Evolutionary conservation across 2,888 invertebrate genomes (phyloP).

Genomic region (Escarpia spicata): DNA sequence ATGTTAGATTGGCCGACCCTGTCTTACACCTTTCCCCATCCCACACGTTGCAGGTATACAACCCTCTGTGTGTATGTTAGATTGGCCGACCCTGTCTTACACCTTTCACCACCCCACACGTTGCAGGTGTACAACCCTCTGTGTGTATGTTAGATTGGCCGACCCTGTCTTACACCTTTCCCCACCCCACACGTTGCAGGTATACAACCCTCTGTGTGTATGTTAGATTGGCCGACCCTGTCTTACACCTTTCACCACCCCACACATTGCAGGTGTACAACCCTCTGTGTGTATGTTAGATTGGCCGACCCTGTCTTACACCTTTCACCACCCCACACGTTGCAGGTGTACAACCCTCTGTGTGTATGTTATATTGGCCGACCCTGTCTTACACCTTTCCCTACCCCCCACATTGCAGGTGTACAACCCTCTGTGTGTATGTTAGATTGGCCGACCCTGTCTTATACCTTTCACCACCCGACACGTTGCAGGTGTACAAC

Average conservation of each 20-base stretch:
- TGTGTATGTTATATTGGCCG: slow-evolving; percentile 45
- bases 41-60: slow-evolving; percentile 55
- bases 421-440: slow-evolving; percentile 61
- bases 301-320: no score
- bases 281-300: slow-evolving; percentile 31
- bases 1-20: no score
- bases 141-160: slow-evolving; percentile 45
- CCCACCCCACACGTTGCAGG: slow-evolving; percentile 43
- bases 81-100: no score
- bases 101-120: slow-evolving; percentile 13
- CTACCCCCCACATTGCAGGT: slow-evolving; percentile 44
- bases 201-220: slow-evolving; percentile 61
- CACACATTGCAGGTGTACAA: slow-evolving; percentile 57
- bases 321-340: slow-evolving; percentile 20
- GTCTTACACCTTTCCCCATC: not conserved
- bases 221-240: no score
- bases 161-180: not conserved
- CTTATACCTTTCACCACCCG: not conserved
- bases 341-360: slow-evolving; percentile 60
- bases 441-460: no score
- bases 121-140: slow-evolving; percentile 60
- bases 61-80: slow-evolving; percentile 40
- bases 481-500: slow-evolving; percentile 58
- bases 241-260: not conserved
- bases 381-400: not conserved